Evolutionary conservation across 2,888 invertebrate species (phyloP).

Genomic region (Drosophila paranaensis): DNA sequence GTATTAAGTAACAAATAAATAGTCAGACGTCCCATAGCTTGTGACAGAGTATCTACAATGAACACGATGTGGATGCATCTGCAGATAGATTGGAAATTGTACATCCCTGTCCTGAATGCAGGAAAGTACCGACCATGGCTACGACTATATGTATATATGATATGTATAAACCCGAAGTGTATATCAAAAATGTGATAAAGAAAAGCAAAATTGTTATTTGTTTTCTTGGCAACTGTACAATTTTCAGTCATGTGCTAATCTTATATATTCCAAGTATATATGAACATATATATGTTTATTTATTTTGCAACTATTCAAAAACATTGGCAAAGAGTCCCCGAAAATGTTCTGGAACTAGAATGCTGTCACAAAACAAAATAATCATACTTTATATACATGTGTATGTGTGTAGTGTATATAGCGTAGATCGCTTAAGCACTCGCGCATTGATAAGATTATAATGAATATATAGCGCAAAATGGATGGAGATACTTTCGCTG

Average conservation of each 20-base stretch:
- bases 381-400: slow-evolving; percentile 16
- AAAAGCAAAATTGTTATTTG: slow-evolving; percentile 37
- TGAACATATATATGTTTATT: neutral
- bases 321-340: slow-evolving; percentile 17
- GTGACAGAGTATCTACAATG: slow-evolving; percentile 28
- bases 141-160: slow-evolving; percentile 4
- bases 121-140: neutral
- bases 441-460: slow-evolving; percentile 61
- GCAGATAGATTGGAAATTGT: neutral
- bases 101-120: too few species aligned
- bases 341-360: slow-evolving; percentile 36
- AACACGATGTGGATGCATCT: neutral
- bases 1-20: slow-evolving; percentile 54
- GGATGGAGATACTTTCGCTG: slow-evolving; percentile 50
- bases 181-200: slow-evolving; percentile 37
- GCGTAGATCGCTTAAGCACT: slow-evolving; percentile 1
- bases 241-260: slow-evolving; percentile 49
- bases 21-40: slow-evolving; percentile 3
- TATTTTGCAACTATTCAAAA: slow-evolving; percentile 29
- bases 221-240: slow-evolving; percentile 75
- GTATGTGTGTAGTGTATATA: neutral
- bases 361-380: slow-evolving; percentile 31
- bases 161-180: slow-evolving; percentile 29
- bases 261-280: slow-evolving; percentile 14
- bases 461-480: slow-evolving; percentile 28